A percentile compares a stretch with the other conserved stretches of the same genome.
phyloP scores from a whole-genome alignment of 2,113 vertebrate genomes.

The Perca fluviatilis region DNA sequence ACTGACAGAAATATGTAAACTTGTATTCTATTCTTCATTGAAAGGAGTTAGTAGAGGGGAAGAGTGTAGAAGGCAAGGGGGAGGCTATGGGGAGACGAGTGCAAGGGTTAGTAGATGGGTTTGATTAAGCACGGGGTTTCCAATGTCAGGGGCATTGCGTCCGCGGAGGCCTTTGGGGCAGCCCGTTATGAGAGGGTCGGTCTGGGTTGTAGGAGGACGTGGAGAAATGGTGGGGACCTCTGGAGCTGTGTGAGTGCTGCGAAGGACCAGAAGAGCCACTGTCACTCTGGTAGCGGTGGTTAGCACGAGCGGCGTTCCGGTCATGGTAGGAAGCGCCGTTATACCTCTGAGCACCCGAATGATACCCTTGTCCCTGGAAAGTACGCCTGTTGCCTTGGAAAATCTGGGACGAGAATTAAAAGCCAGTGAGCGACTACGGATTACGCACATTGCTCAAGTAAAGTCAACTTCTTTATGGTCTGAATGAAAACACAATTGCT shows the following conservation, averaged over 20 bases:
- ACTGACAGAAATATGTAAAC: conserved; percentile 82
- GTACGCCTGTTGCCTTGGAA: conserved; percentile 81
- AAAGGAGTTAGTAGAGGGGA: conserved; percentile 59
- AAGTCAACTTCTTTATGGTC: not conserved
- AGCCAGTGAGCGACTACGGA: not conserved
- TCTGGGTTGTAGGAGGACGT: conserved; percentile 73
- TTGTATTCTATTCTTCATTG: conserved; percentile 84
- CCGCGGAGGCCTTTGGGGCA: conserved; percentile 90
- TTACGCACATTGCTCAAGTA: not conserved
- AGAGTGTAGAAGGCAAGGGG: conserved; percentile 13
- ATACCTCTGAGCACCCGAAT: conserved; percentile 84
- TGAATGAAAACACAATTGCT: not conserved
- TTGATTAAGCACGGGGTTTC: conserved; percentile 49
- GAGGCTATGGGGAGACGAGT: conserved; percentile 31
- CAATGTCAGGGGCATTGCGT: conserved; percentile 82
- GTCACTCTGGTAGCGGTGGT: conserved; percentile 77
- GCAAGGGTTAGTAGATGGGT: conserved; percentile 57
- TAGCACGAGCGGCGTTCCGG: conserved; percentile 79
- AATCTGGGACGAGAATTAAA: conserved; percentile 77
- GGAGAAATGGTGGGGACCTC: conserved; percentile 67
- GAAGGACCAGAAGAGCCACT: conserved; percentile 51
- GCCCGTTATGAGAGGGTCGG: conserved; percentile 79
- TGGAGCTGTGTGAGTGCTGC: conserved; percentile 64
- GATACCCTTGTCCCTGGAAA: conserved; percentile 85
- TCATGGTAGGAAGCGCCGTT: conserved; percentile 81